Evolutionary conservation across 2,113 vertebrate genomes (phyloP).

Genomic region (Hippopotamus amphibius): DNA sequence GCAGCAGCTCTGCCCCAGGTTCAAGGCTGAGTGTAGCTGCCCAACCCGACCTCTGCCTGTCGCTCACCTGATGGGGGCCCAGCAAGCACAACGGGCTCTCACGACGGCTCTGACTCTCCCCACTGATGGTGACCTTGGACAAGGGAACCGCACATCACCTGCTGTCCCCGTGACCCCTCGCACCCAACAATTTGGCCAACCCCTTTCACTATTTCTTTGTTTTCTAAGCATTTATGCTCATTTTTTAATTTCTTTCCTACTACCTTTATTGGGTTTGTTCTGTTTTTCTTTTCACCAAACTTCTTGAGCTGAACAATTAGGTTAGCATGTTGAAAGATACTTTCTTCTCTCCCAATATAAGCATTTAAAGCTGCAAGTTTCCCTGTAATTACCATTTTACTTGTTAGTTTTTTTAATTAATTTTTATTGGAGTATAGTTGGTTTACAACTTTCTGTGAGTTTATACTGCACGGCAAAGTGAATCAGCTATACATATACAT

Average conservation of each 20-base stretch:
- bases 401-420: too few species aligned
- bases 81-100: not conserved
- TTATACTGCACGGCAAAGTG: too few species aligned
- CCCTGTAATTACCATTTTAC: not conserved
- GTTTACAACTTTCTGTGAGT: too few species aligned
- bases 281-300: not conserved
- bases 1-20: not conserved
- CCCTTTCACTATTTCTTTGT: not conserved
- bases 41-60: too few species aligned
- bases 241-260: not conserved
- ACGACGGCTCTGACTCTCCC: not conserved
- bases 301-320: not conserved
- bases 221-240: not conserved
- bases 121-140: not conserved
- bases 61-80: not conserved
- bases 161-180: accelerated
- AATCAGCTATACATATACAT: too few species aligned
- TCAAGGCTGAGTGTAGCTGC: accelerated
- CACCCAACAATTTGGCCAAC: accelerated
- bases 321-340: not conserved
- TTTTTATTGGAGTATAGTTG: too few species aligned
- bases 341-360: not conserved
- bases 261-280: not conserved
- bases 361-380: not conserved
- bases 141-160: accelerated